A percentile compares a stretch with the other conserved stretches of the same genome.
Evolutionary conservation across 2,113 vertebrate genomes (phyloP).

Genomic region (Serinus canaria): DNA sequence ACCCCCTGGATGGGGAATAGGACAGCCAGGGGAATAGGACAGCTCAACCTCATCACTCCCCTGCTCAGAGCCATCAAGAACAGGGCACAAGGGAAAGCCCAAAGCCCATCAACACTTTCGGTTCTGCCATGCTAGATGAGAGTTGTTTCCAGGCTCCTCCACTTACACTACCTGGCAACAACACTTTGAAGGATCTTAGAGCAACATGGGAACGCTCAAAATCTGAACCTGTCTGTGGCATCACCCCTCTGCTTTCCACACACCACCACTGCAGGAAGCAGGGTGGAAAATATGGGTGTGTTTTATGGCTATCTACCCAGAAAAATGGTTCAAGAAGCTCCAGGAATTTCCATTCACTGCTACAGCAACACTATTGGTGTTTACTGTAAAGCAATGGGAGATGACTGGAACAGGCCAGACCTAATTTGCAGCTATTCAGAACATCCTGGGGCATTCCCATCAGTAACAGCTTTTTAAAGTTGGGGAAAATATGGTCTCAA

Average conservation of each 20-base stretch:
- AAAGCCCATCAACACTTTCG: accelerated
- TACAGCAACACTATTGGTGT: neutral
- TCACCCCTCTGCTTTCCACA: neutral
- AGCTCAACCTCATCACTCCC: neutral
- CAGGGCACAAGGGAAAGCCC: neutral
- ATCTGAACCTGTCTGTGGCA: neutral
- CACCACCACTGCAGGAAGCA: neutral
- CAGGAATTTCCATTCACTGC: constrained; percentile 5
- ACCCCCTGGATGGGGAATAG: no score
- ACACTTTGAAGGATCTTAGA: neutral
- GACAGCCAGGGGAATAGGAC: neutral
- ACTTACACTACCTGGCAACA: neutral
- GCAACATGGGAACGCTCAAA: neutral
- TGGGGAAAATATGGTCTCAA: constrained; percentile 43
- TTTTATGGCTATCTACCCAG: neutral
- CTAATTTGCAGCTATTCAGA: neutral
- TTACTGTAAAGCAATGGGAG: constrained; percentile 32
- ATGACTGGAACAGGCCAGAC: neutral
- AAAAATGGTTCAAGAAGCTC: neutral
- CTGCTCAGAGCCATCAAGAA: neutral
- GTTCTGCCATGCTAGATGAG: neutral
- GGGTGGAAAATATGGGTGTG: neutral
- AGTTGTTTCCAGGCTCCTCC: neutral
- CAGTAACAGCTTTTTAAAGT: constrained; percentile 12
- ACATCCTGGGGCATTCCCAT: neutral